phyloP scores from a whole-genome alignment of 2,888 invertebrate species.

The Coenonympha arcania region DNA sequence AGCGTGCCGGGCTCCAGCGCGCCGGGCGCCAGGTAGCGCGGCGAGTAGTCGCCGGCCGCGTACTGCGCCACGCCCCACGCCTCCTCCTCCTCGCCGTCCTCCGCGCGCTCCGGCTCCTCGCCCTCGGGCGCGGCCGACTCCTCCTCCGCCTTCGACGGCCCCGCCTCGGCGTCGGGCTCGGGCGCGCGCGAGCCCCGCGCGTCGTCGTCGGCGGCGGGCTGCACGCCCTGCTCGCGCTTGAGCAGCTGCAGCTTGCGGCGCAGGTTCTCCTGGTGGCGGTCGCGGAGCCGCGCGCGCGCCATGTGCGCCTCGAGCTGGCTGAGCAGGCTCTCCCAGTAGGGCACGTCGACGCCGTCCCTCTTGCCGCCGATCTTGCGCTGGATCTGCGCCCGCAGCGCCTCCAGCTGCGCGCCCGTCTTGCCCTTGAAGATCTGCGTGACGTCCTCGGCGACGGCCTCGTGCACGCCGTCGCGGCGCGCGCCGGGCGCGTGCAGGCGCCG shows the following conservation, averaged over 20 bases:
- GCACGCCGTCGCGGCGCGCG: conserved; percentile 84
- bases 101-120: conserved; percentile 17
- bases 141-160: conserved; percentile 21
- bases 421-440: conserved; percentile 93
- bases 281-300: conserved; percentile 91
- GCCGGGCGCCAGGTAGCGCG: conserved; percentile 76
- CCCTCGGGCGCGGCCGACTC: conserved; percentile 26
- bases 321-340: conserved; percentile 97
- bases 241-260: conserved; percentile 90
- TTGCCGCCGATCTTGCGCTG: conserved; percentile 88
- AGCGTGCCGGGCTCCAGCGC: conserved; percentile 83
- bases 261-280: conserved; percentile 92
- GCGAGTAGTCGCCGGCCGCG: conserved; percentile 88
- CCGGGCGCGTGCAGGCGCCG: conserved; percentile 76
- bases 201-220: conserved; percentile 26
- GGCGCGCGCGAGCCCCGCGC: neutral
- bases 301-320: conserved; percentile 97
- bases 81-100: conserved; percentile 28
- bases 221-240: conserved; percentile 84
- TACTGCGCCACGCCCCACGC: conserved; percentile 67
- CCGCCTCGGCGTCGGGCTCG: conserved; percentile 23
- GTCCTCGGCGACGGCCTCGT: conserved; percentile 92
- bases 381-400: conserved; percentile 87
- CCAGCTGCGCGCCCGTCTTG: conserved; percentile 90
- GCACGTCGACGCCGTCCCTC: conserved; percentile 93